Percentiles rank a stretch among this genome's conserved stretches.
Conservation (phyloP, 2,113 vertebrate species). For the Cebus imitator region DNA sequence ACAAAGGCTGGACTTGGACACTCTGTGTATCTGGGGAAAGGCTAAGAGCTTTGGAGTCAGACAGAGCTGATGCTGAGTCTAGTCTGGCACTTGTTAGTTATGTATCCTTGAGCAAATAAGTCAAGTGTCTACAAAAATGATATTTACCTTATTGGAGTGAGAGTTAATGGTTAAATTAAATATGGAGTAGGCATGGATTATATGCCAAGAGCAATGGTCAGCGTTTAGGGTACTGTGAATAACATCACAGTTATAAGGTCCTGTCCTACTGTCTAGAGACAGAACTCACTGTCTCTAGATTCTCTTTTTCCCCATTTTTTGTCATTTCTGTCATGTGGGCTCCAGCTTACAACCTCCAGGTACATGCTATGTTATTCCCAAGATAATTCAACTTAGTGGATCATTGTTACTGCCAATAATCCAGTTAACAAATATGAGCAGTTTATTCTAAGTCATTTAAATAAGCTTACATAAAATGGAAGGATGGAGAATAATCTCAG, state of each 20-base stretch:
- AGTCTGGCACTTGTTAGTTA: not conserved
- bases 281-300: not conserved
- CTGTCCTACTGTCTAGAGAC: no score
- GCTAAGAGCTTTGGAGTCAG: not conserved
- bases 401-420: not conserved
- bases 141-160: not conserved
- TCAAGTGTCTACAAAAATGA: not conserved
- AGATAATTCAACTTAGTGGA: not conserved
- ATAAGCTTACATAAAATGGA: not conserved
- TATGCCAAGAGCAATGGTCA: not conserved
- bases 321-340: not conserved
- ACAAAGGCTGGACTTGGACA: not conserved
- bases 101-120: not conserved
- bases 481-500: not conserved
- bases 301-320: not conserved
- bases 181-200: not conserved
- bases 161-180: not conserved
- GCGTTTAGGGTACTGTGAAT: not conserved
- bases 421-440: not conserved
- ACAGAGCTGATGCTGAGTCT: not conserved
- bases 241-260: not conserved
- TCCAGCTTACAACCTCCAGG: not conserved
- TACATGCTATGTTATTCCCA: not conserved
- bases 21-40: not conserved
- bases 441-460: not conserved